A percentile compares a stretch with the other conserved stretches of the same genome.
Conservation (phyloP, 1,140 invertebrate genomes). For the Saccostrea echinata region DNA sequence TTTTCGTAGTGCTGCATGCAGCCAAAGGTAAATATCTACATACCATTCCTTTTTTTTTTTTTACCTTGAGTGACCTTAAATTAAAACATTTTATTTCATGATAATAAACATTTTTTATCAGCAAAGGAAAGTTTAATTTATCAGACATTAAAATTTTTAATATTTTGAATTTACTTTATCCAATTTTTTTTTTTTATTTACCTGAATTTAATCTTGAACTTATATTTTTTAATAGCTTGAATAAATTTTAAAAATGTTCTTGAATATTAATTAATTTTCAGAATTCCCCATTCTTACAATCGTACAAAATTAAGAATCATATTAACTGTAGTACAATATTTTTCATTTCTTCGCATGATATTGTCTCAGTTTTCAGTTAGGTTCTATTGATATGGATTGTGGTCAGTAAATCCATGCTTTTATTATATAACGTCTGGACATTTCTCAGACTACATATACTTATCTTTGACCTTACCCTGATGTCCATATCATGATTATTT, state of each 20-base stretch:
- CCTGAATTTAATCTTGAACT: too few species aligned
- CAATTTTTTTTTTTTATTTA: too few species aligned
- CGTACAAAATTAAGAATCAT: too few species aligned
- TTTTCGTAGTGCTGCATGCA: constrained; percentile 55
- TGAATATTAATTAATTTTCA: too few species aligned
- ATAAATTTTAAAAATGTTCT: too few species aligned
- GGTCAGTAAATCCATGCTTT: not conserved
- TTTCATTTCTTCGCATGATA: not conserved
- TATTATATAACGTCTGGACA: constrained; percentile 19
- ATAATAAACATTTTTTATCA: not conserved
- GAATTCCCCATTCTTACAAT: too few species aligned
- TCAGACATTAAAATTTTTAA: not conserved
- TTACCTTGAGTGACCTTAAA: not conserved
- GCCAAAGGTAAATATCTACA: constrained; percentile 49
- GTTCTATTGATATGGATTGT: not conserved
- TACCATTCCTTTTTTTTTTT: not conserved
- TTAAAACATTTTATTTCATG: not conserved
- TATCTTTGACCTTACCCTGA: not conserved
- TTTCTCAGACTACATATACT: not conserved
- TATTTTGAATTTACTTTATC: too few species aligned
- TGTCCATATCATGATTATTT: not conserved
- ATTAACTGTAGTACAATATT: too few species aligned
- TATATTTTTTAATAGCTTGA: too few species aligned
- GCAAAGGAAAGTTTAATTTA: not conserved
- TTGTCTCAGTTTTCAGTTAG: not conserved